Base-by-base conservation (phyloP, 2,113 vertebrate genomes). In the Melanostigma gelatinosum region DNA sequence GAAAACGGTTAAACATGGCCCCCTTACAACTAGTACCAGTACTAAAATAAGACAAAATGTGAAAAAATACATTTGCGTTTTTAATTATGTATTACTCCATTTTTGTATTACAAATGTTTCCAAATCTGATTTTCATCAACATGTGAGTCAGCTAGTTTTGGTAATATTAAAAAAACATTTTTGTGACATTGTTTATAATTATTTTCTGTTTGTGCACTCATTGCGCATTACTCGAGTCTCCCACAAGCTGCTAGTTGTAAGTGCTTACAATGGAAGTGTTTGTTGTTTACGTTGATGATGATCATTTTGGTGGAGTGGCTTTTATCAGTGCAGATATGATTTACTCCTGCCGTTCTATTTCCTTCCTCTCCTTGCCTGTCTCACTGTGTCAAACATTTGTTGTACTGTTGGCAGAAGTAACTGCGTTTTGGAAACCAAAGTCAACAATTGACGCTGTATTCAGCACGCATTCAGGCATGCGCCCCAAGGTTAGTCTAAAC, bases 361-460 rank as follows among this genome's bases (percentile, higher is more conserved):
- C 66, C 60, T 48, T 40, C 38, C 1, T 66, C 32, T 65, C 67
- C 57, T 58, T 57, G 66, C 65, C 75, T 13, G 9, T 52, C 65
- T 72, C 60, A 22, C 77, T 24, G 80, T 79, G 79, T 80, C 46
- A 72, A 34, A 68, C 20, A 5, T 54, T 58, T 61, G 75, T 83
- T 72, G 18, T 67, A 52, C 18, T 9, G 8, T 55, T 67, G 72
- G 22, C 82, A n/a, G 68, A 65, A 67, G 36, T 36, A 79, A 77
- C 71, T 50, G 62, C 55, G 80, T 44, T 83, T 63, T 72, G n/a
- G 32, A 86, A 84, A 36, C 79, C 69, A 67, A 83, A 83, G 72
- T 80, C 79, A 82, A 80, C 75, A 87, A 87, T 88, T 68, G 74
- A 48, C 69, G 60, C 34, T 18, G 61, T 75, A 42, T 80, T 44